These are phyloP conservation scores for Manis crassicaudata DNA, from an alignment of 2,797 vertebrate genomes.

Conservation along the genomic window DNA sequence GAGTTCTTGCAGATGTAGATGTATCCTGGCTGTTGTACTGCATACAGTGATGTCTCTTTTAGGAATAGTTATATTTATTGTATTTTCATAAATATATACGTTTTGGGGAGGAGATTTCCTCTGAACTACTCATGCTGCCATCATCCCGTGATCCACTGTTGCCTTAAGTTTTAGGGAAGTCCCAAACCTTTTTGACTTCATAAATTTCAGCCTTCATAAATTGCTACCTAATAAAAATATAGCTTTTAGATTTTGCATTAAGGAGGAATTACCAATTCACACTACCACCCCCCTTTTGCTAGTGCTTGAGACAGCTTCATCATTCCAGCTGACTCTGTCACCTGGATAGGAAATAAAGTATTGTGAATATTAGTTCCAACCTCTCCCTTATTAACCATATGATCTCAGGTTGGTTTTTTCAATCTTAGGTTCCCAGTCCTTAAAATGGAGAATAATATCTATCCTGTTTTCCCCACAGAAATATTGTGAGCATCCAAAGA, in stretches of 20 bases:
- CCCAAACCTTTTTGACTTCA: constrained; percentile 19
- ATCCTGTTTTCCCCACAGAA: background rate
- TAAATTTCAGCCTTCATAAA: constrained; percentile 22
- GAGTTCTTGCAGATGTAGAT: no score
- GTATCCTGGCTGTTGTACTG: no score
- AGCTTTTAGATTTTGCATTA: constrained; percentile 25
- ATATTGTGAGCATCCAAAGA: background rate
- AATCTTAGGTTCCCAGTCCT: background rate
- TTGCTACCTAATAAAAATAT: constrained; percentile 33
- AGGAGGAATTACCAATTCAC: constrained; percentile 35
- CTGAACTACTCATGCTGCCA: no score
- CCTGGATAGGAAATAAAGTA: background rate
- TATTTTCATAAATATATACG: no score
- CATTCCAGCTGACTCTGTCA: background rate
- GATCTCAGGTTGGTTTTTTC: background rate
- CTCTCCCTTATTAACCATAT: background rate
- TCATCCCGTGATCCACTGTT: no score
- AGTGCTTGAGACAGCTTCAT: constrained; percentile 14
- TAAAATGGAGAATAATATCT: constrained; percentile 49
- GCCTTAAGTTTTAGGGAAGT: background rate
- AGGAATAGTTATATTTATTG: no score
- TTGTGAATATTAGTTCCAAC: background rate
- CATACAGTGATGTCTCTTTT: no score
- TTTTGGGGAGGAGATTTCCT: no score
- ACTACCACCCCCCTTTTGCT: background rate